phyloP scores from a whole-genome alignment of 2,888 invertebrate genomes.

The Tinea semifulvella region DNA sequence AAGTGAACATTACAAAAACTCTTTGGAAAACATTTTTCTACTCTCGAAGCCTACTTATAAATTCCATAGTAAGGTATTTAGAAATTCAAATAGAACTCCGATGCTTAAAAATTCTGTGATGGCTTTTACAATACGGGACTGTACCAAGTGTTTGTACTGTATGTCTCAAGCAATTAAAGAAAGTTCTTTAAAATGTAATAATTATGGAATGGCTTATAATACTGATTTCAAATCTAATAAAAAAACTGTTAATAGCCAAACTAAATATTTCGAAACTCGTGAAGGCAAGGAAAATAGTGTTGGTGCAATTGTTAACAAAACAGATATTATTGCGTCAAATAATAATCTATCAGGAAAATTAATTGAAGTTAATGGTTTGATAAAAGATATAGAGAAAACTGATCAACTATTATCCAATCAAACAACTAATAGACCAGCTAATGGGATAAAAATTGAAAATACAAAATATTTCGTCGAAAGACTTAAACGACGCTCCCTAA shows the following conservation, averaged over 20 bases:
- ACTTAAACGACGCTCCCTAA: neutral
- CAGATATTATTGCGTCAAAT: no score
- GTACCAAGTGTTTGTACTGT: conserved; percentile 32
- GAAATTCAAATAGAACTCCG: neutral
- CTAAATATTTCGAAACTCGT: neutral
- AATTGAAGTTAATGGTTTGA: no score
- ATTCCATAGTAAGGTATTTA: neutral
- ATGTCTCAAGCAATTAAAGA: conserved; percentile 35
- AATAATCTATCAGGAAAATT: no score
- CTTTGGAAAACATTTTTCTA: neutral
- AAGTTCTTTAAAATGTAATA: neutral
- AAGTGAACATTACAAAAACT: no score
- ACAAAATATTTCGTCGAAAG: neutral
- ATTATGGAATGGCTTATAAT: no score
- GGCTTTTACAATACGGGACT: conserved; percentile 19
- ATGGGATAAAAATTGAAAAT: no score
- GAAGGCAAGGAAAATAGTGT: neutral
- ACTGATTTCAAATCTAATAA: no score
- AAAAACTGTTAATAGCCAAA: neutral
- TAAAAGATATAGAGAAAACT: no score
- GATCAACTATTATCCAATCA: no score
- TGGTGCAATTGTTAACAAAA: no score
- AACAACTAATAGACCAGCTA: no score
- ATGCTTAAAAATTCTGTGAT: neutral
- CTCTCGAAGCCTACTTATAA: conserved; percentile 1